phyloP scores from a whole-genome alignment of 1,140 invertebrate genomes.

The Hycleus phaleratus region DNA sequence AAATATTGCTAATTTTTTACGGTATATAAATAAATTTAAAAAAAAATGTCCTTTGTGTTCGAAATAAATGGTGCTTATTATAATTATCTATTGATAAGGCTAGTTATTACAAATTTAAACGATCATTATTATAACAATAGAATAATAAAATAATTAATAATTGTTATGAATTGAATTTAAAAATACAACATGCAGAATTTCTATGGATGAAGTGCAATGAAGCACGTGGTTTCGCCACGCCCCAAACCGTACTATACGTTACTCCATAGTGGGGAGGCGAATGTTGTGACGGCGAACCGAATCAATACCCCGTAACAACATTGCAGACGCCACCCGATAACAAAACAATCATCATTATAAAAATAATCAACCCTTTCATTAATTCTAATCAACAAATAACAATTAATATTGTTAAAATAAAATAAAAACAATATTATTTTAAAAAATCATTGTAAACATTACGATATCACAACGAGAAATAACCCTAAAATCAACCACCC shows the following conservation, averaged over 20 bases:
- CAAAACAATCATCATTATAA: background rate
- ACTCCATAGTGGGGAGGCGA: constrained; percentile 21
- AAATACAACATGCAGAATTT: constrained; percentile 1
- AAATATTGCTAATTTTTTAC: too few relatives aligned
- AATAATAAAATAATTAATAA: too few relatives aligned
- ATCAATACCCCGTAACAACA: constrained; percentile 24
- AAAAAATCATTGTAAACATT: background rate
- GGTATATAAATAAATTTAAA: too few relatives aligned
- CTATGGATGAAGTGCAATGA: constrained; percentile 13
- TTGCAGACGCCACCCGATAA: constrained; percentile 21
- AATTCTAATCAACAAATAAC: too few relatives aligned
- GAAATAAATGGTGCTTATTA: too few relatives aligned
- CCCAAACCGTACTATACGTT: constrained; percentile 20
- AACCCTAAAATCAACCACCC: background rate
- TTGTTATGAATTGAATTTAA: background rate
- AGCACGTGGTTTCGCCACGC: constrained; percentile 18
- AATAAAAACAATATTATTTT: background rate
- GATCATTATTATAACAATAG: too few relatives aligned
- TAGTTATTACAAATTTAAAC: too few relatives aligned
- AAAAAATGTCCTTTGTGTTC: too few relatives aligned
- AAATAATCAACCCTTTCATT: too few relatives aligned
- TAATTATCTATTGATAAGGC: too few relatives aligned
- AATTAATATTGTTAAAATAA: constrained; percentile 15
- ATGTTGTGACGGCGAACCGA: constrained; percentile 23
- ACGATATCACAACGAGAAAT: background rate